phyloP scores from a whole-genome alignment of 2,888 invertebrate genomes.

The Allygus modestus region DNA sequence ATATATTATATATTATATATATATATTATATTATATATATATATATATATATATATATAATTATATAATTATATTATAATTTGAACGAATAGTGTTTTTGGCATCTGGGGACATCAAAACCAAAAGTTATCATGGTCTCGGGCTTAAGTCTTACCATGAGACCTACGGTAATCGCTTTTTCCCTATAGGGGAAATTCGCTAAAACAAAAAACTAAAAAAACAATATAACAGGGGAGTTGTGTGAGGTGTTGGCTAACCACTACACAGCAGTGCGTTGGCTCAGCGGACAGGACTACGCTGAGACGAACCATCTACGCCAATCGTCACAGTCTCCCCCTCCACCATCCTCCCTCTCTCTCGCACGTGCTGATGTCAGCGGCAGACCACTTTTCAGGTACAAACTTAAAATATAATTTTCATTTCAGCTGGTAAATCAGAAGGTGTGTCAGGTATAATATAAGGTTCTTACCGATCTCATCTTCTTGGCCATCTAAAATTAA shows the following conservation, averaged over 20 bases:
- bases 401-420: too few relatives aligned
- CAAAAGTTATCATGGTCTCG: background rate
- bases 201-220: background rate
- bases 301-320: background rate
- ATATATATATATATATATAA: background rate
- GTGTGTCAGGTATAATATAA: too few relatives aligned
- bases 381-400: constrained; percentile 18
- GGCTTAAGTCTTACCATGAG: background rate
- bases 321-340: background rate
- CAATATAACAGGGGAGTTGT: background rate
- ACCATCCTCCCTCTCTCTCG: background rate
- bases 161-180: background rate
- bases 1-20: too few relatives aligned
- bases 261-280: constrained; percentile 10
- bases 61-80: too few relatives aligned
- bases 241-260: background rate
- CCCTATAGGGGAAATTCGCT: background rate
- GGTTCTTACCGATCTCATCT: too few relatives aligned
- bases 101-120: too few relatives aligned
- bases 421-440: too few relatives aligned
- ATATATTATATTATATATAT: too few relatives aligned
- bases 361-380: background rate
- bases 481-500: too few relatives aligned
- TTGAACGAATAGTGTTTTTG: too few relatives aligned
- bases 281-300: constrained; percentile 3